A percentile compares a stretch with the other conserved stretches of the same genome.
Conservation (phyloP, 2,113 vertebrate genomes). For the Macrotus californicus region DNA sequence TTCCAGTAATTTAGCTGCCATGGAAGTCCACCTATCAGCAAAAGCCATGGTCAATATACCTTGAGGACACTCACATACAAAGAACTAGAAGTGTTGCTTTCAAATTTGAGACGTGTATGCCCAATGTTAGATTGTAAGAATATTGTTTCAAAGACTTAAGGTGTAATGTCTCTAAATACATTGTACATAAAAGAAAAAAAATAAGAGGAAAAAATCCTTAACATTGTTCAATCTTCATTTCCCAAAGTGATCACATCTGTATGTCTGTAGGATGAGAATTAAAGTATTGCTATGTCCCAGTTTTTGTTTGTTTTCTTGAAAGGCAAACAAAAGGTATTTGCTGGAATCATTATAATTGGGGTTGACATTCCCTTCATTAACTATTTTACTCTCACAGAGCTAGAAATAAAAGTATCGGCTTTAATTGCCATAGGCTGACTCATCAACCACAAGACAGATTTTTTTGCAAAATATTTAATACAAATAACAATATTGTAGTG, state of each 20-base stretch:
- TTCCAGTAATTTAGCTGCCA: not conserved
- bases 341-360: not conserved
- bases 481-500: not conserved
- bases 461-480: not conserved
- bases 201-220: not conserved
- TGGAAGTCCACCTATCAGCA: no score
- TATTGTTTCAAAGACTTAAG: not conserved
- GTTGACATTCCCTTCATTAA: not conserved
- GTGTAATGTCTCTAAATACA: not conserved
- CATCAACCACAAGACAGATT: not conserved
- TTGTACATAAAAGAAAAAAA: not conserved
- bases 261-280: not conserved
- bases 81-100: not conserved
- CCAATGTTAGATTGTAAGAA: not conserved
- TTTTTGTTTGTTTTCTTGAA: constrained; percentile 10
- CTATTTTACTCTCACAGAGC: not conserved
- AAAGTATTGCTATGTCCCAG: not conserved
- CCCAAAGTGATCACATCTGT: not conserved
- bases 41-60: not conserved
- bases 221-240: not conserved
- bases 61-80: not conserved
- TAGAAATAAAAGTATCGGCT: not conserved
- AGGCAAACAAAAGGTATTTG: not conserved
- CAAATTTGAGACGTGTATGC: not conserved
- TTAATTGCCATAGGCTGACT: not conserved